These are phyloP conservation scores for Tychaedon coryphoeus DNA, from an alignment of 2,113 vertebrate genomes.

Conservation along the genomic window DNA sequence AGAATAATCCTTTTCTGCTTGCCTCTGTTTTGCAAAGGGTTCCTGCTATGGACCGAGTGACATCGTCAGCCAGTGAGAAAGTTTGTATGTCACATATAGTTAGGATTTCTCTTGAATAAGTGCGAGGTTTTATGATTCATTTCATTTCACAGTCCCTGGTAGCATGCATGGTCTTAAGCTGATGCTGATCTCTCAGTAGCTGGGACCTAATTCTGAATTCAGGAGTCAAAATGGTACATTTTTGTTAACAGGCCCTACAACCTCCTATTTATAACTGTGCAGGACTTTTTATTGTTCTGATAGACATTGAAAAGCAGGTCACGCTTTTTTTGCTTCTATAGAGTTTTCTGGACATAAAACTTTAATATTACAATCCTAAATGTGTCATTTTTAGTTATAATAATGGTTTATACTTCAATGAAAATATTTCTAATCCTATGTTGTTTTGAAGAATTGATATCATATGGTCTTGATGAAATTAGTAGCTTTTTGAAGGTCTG, in stretches of 20 bases:
- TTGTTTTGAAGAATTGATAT: background rate
- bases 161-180: background rate
- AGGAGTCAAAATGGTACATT: background rate
- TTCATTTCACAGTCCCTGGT: background rate
- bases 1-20: background rate
- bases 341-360: background rate
- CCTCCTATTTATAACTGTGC: background rate
- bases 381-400: background rate
- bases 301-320: background rate
- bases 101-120: background rate
- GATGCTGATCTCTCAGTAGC: background rate
- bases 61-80: background rate
- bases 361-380: background rate
- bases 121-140: background rate
- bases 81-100: background rate
- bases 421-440: background rate
- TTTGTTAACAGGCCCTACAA: background rate
- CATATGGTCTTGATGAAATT: background rate
- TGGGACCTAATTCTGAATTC: background rate
- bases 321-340: background rate
- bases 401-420: background rate
- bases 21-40: background rate
- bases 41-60: background rate
- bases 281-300: background rate
- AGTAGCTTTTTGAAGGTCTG: background rate